Evolutionary conservation across 2,797 vertebrate species (phyloP).

Genomic region (Rhynchonycteris naso): DNA sequence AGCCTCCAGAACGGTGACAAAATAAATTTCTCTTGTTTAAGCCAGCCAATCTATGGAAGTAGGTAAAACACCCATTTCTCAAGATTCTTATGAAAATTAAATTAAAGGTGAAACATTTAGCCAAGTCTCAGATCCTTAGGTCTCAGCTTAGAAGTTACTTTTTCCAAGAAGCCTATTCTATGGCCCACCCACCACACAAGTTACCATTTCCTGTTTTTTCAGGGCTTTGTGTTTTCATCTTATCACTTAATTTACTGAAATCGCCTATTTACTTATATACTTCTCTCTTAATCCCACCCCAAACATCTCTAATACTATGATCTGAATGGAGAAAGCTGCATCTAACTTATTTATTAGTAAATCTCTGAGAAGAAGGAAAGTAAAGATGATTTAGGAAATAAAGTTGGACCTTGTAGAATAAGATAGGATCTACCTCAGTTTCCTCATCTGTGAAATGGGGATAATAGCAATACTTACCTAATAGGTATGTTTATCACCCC

Average conservation of each 20-base stretch:
- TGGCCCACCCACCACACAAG: accelerated
- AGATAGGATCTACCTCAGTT: not conserved
- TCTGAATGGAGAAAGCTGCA: not conserved
- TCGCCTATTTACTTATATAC: not conserved
- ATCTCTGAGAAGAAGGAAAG: not conserved
- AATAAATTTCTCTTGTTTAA: not conserved
- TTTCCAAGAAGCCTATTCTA: not conserved
- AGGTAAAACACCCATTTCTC: not conserved
- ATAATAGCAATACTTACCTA: not conserved
- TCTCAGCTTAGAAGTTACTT: not conserved
- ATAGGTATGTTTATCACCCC: not conserved
- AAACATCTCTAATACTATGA: not conserved
- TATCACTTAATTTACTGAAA: not conserved
- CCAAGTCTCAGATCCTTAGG: not conserved
- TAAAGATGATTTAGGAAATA: not conserved
- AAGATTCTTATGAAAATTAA: conserved; percentile 26
- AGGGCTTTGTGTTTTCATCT: not conserved
- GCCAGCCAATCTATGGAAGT: not conserved
- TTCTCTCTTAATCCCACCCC: not conserved
- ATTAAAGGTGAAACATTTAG: not conserved
- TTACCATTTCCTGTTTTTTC: not conserved
- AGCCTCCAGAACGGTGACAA: not conserved
- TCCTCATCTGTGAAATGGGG: not conserved
- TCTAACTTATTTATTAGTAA: not conserved
- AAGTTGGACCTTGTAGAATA: not conserved